Base-by-base conservation (phyloP, 2,113 vertebrate species). In the Seriola dumerili region DNA sequence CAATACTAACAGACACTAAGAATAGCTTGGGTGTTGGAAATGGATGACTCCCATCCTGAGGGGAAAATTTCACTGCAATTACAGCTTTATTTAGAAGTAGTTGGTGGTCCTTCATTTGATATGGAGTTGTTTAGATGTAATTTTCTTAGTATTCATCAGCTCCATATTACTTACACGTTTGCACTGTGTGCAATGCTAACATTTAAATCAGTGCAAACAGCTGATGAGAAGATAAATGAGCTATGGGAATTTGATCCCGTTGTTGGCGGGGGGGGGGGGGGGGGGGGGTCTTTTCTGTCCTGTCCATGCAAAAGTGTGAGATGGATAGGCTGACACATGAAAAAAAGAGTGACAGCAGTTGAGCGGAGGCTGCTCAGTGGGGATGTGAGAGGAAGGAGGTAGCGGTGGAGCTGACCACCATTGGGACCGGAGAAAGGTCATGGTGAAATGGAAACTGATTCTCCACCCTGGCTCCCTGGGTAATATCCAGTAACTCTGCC, bases 401-500 rank as follows among this genome's bases (percentile, higher is more conserved):
- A 82, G 89, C 65, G 80, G 85, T 89, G 88, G 82, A 78, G 81
- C 81, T 91, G 87, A 86, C 89, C 91, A 89, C 90, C 84, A 52
- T 52, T 83, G 90, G 91, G 94, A 93, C 88, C 50, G 69, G 73
- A 88, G 88, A 94, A 95, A 96, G 96, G 96, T 96, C 95, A 96
- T 80, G 84, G 87, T 95, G 92, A 92, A 96, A 94, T 90, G 96
- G 95, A 96, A 96, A 95, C 94, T 91, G 93, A 96, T 96, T 96
- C 96, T 92, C 95, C 95, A 94, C 94, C 91, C 91, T 79, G 42
- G 89, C 94, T 97, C 96, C 85, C 87, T 75, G 77, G 96, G 96
- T 95, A 94, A 96, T 96, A 95, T 96, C 94, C 96, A 96, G 95
- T 97, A 97, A 96, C 95, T 94, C 91, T 95, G 95, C 91, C 89